Evolutionary conservation across 2,113 vertebrate genomes (phyloP), one percentile per base, ranked within the genome.

Genomic region (Pelvicachromis taeniatus): DNA sequence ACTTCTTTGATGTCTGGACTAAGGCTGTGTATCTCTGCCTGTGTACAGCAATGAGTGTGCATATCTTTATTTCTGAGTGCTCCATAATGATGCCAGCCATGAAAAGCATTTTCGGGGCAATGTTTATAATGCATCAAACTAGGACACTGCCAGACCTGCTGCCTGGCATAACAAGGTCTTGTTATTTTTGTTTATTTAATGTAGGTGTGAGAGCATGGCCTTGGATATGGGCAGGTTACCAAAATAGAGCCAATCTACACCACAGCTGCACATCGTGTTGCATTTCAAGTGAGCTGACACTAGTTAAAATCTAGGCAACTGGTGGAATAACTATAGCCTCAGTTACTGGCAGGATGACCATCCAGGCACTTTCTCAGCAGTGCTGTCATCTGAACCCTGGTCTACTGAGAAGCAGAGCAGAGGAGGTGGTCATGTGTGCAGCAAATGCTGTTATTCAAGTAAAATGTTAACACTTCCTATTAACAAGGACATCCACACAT

Each of bases 1-100:
- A 58, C 45, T 35, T 52, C 89, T 94, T 91, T 92, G 90, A 93
- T 86, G 91, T 94, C 85, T 87, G 81, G 80, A 79, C 85, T 70
- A 50, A 78, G 38, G 65, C 80, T 91, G 77, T 80, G 11, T 59
- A 26, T 56, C 35, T 42, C 56, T 81, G 65, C 40, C 31, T 80
- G 56, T 50, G 53, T 78, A 21, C 40, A 50, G 82, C 80, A 91
- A 86, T 82, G 42, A 81, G 58, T 77, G 58, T 80, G 78, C 53
- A 75, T 63, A 83, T 86, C 26, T 88, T 80, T 78, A 58, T 87
- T 80, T 90, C 40, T 77, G 55, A 81, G 61, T 75, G 78, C 33
- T 14, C 77, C 26, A 73, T 80, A 85, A 91, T 81, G 50, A 86
- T 80, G 65, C 77, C 75, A 82, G 83, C 26, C 56, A 83, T 45